These are phyloP conservation scores for Apeltes quadracus DNA, from an alignment of 2,113 vertebrate genomes.

Conservation along the genomic window DNA sequence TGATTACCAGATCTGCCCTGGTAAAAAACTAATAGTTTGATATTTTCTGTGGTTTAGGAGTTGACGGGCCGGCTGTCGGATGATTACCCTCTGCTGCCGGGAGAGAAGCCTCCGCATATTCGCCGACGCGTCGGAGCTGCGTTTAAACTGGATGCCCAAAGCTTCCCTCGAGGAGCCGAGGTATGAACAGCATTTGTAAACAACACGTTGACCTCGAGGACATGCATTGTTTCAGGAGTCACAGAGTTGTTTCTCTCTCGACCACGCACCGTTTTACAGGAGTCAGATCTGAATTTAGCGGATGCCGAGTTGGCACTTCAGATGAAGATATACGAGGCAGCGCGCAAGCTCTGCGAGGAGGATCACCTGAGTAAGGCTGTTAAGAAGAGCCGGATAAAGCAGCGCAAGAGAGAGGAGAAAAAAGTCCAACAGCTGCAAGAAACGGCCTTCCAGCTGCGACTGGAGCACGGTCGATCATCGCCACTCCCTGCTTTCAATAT, in stretches of 20 bases:
- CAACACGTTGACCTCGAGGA: not conserved
- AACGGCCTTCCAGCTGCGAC: conserved; percentile 76
- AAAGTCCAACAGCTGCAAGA: conserved; percentile 87
- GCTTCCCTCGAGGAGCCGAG: conserved; percentile 76
- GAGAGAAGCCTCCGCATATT: conserved; percentile 87
- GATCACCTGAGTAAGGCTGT: conserved; percentile 83
- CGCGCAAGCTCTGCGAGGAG: conserved; percentile 82
- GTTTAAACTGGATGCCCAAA: conserved; percentile 87
- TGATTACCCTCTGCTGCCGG: conserved; percentile 87
- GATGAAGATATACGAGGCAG: conserved; percentile 88
- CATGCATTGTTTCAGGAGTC: not conserved
- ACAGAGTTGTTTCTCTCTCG: conserved; percentile 2
- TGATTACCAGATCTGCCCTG: not conserved
- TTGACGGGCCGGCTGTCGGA: conserved; percentile 85
- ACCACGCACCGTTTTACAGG: conserved; percentile 64
- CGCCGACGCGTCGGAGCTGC: conserved; percentile 87
- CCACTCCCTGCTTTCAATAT: conserved; percentile 72
- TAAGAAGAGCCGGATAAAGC: conserved; percentile 82
- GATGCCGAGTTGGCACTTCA: conserved; percentile 88
- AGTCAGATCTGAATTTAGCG: conserved; percentile 81
- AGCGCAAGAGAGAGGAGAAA: conserved; percentile 82
- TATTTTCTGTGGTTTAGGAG: conserved; percentile 79
- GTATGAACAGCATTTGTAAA: conserved; percentile 67
- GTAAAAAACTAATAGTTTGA: conserved; percentile 12
- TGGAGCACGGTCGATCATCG: conserved; percentile 71